Evolutionary conservation across 1,140 invertebrate genomes (phyloP), one percentile per base, ranked within the genome.

Genomic region (Aphelinus atriplicis): DNA sequence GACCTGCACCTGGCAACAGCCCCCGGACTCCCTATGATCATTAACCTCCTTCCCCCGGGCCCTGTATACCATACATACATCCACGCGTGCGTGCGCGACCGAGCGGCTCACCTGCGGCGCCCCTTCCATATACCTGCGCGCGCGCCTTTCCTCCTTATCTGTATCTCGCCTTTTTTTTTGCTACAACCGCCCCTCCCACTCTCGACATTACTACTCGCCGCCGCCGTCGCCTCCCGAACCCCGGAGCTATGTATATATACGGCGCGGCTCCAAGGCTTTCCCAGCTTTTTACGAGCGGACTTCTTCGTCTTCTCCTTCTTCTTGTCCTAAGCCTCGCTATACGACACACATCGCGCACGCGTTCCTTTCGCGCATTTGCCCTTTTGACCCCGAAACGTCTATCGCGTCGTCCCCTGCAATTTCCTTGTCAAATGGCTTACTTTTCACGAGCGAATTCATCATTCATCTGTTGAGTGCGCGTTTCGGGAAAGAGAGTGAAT

Each of bases 1-100:
- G 84, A 84, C 84, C 83, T 85, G 83, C 83, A 85, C 84, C 84
- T 84, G 83, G 84, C 84, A 85, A 85, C 84, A 85, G 84, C 82
- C 81, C 83, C 82, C 83, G 83, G 80, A 84, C 83, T 82, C 84
- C 83, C 81, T 79, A 84, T 81, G 84, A 85, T 85, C 84, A 85
- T 85, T 85, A 85, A 83, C 84, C 84, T 84, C 81, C 83, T 84
- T 84, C 84, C 80, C 78, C 74, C 42, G 46, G 1, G 7, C 51
- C 6, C 45, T 3, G 46, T 62, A 10, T 46, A n/a, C 10, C 43
- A 66, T 26, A 26, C 26, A 26, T 62, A 60, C 43, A 43, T 62
- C 43, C 53, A n/a, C 50, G 43, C 26, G 26, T 26, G 81, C 81
- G 77, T 82, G 81, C 80, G 81, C 74, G 26, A 43, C 48, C 9